These are phyloP conservation scores for Plutomurus gul DNA, from an alignment of 1,140 invertebrate genomes.

Conservation along the genomic window DNA sequence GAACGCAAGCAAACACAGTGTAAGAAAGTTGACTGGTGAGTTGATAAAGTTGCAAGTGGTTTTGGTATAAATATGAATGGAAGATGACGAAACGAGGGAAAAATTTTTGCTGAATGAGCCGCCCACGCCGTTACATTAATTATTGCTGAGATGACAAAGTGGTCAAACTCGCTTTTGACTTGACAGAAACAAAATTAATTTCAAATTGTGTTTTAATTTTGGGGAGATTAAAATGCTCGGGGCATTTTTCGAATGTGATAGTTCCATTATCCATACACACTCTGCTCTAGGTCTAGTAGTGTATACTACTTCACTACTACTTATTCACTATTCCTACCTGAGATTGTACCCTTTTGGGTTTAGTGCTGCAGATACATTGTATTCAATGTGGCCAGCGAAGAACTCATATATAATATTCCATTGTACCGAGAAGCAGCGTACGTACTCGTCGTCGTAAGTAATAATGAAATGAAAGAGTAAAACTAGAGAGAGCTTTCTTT, in stretches of 20 bases:
- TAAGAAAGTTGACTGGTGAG: slow-evolving; percentile 21
- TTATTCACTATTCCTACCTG: no score
- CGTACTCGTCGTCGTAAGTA: neutral
- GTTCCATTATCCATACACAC: neutral
- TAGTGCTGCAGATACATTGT: no score
- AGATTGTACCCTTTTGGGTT: no score
- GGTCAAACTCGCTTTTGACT: slow-evolving; percentile 42
- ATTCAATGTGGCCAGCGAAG: no score
- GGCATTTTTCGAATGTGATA: slow-evolving; percentile 14
- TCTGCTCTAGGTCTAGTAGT: neutral
- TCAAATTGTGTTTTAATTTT: slow-evolving; percentile 46
- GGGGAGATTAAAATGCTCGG: slow-evolving; percentile 13
- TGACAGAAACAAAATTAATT: slow-evolving; percentile 45
- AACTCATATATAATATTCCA: no score
- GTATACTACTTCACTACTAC: no score
- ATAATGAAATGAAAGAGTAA: slow-evolving; percentile 7
- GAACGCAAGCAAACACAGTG: no score
- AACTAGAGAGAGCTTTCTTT: neutral
- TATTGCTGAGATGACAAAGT: slow-evolving; percentile 42
- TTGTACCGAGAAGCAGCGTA: neutral
- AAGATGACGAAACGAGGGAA: slow-evolving; percentile 40
- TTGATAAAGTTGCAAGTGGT: slow-evolving; percentile 27
- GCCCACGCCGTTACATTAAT: slow-evolving; percentile 42
- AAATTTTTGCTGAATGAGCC: slow-evolving; percentile 40
- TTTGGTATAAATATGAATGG: slow-evolving; percentile 29